Conservation (phyloP, 2,797 vertebrate species). For the Tinamus major region DNA sequence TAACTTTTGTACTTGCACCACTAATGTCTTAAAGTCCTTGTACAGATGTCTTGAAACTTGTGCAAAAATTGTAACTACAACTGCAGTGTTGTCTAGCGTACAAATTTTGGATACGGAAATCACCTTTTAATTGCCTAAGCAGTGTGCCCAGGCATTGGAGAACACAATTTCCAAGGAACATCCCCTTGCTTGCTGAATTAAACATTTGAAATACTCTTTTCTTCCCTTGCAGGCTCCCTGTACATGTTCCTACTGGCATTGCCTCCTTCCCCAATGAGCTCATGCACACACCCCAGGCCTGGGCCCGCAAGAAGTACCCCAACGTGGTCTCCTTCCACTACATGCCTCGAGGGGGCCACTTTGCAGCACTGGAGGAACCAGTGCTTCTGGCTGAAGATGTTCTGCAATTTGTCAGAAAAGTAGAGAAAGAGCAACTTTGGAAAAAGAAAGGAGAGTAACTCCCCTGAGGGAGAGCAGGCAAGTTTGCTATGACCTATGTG, state of each 20-base stretch:
- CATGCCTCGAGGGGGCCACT: constrained; percentile 81
- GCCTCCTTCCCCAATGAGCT: constrained; percentile 80
- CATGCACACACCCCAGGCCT: constrained; percentile 67
- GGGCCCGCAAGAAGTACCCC: constrained; percentile 75
- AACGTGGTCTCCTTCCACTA: constrained; percentile 78
- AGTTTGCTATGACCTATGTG: neutral
- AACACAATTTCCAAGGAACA: neutral
- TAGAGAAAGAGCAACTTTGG: constrained; percentile 59
- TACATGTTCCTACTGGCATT: constrained; percentile 79
- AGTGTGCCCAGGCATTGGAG: neutral
- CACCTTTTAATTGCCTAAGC: neutral
- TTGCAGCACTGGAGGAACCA: constrained; percentile 81
- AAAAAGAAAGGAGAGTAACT: constrained; percentile 16
- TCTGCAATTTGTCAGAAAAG: constrained; percentile 75
- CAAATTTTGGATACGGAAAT: neutral
- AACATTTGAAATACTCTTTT: neutral
- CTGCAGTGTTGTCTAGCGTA: neutral
- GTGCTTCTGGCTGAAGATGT: constrained; percentile 80
- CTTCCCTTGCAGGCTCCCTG: constrained; percentile 72
- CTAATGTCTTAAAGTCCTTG: neutral
- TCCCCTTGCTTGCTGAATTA: neutral
- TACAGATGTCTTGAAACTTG: neutral
- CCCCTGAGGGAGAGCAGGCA: neutral
- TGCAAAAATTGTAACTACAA: neutral
- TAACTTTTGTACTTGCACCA: neutral